Conservation (phyloP, 2,113 vertebrate species). For the Anoplopoma fimbria region DNA sequence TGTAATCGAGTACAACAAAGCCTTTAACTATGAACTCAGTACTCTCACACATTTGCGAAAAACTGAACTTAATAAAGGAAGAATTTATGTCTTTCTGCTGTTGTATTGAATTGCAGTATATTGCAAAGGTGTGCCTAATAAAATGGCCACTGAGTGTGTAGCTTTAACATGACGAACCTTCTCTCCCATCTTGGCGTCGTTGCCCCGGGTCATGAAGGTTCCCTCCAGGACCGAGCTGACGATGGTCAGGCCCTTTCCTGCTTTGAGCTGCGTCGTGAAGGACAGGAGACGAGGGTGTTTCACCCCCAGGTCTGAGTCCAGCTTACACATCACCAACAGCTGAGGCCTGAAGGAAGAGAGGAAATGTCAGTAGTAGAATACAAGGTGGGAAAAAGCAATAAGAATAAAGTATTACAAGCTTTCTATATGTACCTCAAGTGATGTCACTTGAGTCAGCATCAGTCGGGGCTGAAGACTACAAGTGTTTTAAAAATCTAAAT, state of each 20-base stretch:
- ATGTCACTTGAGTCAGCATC: too few relatives aligned
- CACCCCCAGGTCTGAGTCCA: conserved; percentile 87
- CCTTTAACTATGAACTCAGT: too few relatives aligned
- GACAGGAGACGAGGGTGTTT: conserved; percentile 93
- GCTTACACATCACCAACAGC: conserved; percentile 90
- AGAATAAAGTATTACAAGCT: background rate
- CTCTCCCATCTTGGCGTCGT: conserved; percentile 88
- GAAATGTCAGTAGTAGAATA: background rate
- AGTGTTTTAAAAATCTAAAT: too few relatives aligned
- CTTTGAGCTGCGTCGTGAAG: conserved; percentile 94
- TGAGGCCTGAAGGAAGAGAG: conserved; percentile 87
- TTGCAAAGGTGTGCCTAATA: background rate
- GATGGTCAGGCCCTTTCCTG: conserved; percentile 95
- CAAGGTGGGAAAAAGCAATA: background rate
- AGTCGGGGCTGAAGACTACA: too few relatives aligned
- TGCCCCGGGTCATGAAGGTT: conserved; percentile 88
- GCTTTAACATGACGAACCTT: conserved; percentile 80
- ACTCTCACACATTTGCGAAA: too few relatives aligned
- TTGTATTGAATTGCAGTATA: background rate
- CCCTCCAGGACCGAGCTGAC: conserved; percentile 93
- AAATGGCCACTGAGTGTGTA: background rate
- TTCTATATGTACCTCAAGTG: too few relatives aligned
- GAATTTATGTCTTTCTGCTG: too few relatives aligned
- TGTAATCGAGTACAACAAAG: too few relatives aligned
- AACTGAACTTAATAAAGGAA: too few relatives aligned